These are phyloP conservation scores for Eupithecia pulchellata DNA, from an alignment of 2,888 invertebrate species.

Conservation along the genomic window DNA sequence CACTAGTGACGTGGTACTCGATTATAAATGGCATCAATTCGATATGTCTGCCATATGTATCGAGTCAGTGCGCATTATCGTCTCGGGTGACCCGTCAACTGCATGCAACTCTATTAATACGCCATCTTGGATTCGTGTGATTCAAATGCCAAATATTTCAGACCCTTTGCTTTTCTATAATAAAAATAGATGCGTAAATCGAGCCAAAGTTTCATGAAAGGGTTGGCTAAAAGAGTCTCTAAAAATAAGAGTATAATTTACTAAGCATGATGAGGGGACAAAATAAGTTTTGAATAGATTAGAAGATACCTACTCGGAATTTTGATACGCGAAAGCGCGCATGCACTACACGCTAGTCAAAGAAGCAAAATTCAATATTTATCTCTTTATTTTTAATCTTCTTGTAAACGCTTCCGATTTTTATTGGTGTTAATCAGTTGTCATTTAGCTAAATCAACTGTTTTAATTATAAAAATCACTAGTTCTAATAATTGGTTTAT, in stretches of 20 bases:
- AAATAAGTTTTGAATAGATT: neutral
- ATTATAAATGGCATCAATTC: conserved; percentile 58
- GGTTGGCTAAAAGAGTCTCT: neutral
- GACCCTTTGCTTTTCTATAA: conserved; percentile 1
- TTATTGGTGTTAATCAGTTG: neutral
- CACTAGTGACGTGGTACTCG: conserved; percentile 36
- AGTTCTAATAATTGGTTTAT: neutral
- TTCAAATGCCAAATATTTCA: conserved; percentile 34
- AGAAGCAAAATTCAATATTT: neutral
- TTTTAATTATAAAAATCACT: neutral
- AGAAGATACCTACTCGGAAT: neutral
- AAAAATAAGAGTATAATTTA: neutral
- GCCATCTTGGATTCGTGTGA: conserved; percentile 45
- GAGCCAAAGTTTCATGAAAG: neutral
- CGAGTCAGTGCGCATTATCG: conserved; percentile 81
- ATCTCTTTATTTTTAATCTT: neutral
- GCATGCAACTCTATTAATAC: conserved; percentile 71
- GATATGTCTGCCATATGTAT: conserved; percentile 79
- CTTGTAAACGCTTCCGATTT: neutral
- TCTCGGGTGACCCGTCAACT: conserved; percentile 75
- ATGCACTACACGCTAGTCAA: neutral
- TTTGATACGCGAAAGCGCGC: neutral
- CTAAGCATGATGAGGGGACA: neutral
- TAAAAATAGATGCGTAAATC: neutral
- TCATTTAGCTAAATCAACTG: too few relatives aligned